A percentile compares a stretch with the other conserved stretches of the same genome.
Conservation (phyloP, 2,888 invertebrate genomes). For the Dicyrtoma fusca region DNA sequence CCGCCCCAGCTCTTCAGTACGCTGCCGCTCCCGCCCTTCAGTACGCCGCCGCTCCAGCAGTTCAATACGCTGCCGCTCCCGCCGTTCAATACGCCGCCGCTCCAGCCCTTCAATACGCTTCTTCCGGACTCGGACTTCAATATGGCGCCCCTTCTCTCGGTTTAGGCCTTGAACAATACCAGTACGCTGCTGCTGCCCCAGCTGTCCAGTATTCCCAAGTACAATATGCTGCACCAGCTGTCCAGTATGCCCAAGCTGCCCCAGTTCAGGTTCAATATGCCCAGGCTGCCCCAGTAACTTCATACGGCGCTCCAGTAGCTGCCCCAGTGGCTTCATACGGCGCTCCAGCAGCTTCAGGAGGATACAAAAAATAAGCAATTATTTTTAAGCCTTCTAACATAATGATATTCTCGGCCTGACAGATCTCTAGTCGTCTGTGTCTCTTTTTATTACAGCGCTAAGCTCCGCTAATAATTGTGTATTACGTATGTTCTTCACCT, state of each 20-base stretch:
- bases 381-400: no score
- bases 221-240: slow-evolving; percentile 18
- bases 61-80: slow-evolving; percentile 5
- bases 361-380: no score
- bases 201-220: background rate
- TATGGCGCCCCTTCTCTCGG: background rate
- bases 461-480: no score
- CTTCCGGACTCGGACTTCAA: slow-evolving; percentile 13
- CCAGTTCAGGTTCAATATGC: background rate
- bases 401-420: no score
- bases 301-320: slow-evolving; percentile 11
- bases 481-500: no score
- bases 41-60: background rate
- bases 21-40: slow-evolving; percentile 34
- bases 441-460: no score
- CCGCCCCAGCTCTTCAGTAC: background rate
- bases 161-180: background rate
- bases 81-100: slow-evolving; percentile 17
- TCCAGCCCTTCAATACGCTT: background rate
- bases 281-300: background rate
- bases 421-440: no score
- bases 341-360: slow-evolving; percentile 3
- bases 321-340: slow-evolving; percentile 2
- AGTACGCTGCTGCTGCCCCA: slow-evolving; percentile 20
- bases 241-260: background rate